A percentile compares a stretch with the other conserved stretches of the same genome.
phyloP scores from a whole-genome alignment of 2,113 vertebrate species.

The Acinonyx jubatus region DNA sequence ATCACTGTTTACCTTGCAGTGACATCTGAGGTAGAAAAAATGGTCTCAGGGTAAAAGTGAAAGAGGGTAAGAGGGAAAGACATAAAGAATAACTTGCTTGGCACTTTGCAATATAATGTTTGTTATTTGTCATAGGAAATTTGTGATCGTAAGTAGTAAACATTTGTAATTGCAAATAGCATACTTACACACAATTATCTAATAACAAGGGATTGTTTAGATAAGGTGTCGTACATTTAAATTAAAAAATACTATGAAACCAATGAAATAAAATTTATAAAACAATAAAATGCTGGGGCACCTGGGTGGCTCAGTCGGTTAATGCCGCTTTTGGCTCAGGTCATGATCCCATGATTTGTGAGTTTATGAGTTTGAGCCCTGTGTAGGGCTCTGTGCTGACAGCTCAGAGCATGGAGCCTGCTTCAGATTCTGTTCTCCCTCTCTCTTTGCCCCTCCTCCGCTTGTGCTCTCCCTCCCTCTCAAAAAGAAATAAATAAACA shows the following conservation, averaged over 20 bases:
- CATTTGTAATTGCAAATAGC: background rate
- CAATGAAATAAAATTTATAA: constrained; percentile 15
- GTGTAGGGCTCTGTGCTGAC: too few species aligned
- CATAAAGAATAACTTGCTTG: background rate
- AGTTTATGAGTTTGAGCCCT: too few species aligned
- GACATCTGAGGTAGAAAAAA: background rate
- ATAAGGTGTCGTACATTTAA: background rate
- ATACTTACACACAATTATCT: background rate
- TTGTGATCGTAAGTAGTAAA: background rate
- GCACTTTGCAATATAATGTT: background rate
- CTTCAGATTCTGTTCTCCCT: too few species aligned
- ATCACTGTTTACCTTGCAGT: background rate
- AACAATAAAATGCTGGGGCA: background rate
- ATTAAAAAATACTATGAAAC: background rate
- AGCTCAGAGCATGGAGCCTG: too few species aligned
- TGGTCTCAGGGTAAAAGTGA: background rate
- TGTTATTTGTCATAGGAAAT: background rate
- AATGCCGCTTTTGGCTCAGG: too few species aligned
- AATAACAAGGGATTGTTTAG: background rate
- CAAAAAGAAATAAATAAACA: too few species aligned
- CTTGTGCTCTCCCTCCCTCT: too few species aligned
- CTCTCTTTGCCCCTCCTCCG: too few species aligned
- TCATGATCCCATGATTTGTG: too few species aligned
- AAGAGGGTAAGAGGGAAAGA: background rate
- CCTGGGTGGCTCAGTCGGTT: too few species aligned